Conservation (phyloP, 2,888 invertebrate species). For the Thalpophila matura region DNA sequence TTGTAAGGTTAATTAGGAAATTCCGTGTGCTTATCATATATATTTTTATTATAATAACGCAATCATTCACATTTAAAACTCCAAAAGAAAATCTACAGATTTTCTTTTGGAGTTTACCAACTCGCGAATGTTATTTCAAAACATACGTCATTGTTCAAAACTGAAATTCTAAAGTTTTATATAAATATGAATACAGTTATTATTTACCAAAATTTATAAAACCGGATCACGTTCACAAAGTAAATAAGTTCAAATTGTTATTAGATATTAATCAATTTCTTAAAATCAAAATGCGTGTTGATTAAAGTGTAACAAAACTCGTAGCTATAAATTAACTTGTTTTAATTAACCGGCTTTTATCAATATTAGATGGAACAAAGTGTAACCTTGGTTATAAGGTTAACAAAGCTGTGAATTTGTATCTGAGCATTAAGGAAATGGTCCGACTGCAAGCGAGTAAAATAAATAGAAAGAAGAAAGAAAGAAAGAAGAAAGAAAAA, state of each 20-base stretch:
- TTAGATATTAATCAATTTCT: background rate
- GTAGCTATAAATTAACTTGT: conserved; percentile 18
- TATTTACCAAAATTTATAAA: no score
- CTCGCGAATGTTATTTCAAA: no score
- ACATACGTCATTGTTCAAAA: no score
- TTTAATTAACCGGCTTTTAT: conserved; percentile 43
- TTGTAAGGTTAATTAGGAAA: no score
- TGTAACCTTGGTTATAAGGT: conserved; percentile 20
- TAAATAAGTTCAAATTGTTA: background rate
- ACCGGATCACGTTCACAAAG: no score
- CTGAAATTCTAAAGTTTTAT: no score
- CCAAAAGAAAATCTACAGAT: no score
- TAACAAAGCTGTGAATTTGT: conserved; percentile 29
- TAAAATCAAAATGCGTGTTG: background rate
- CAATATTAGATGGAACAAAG: conserved; percentile 45
- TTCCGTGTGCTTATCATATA: no score
- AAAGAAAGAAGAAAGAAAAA: background rate
- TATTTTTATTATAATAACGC: no score
- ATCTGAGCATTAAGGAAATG: background rate
- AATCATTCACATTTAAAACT: no score
- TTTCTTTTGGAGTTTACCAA: no score
- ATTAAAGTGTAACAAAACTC: conserved; percentile 1
- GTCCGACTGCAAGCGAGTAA: background rate
- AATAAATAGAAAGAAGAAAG: background rate
- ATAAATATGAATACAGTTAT: no score